Evolutionary conservation across 2,888 invertebrate genomes (phyloP), one percentile per base, ranked within the genome.

Genomic region (Pardosa pseudoannulata): DNA sequence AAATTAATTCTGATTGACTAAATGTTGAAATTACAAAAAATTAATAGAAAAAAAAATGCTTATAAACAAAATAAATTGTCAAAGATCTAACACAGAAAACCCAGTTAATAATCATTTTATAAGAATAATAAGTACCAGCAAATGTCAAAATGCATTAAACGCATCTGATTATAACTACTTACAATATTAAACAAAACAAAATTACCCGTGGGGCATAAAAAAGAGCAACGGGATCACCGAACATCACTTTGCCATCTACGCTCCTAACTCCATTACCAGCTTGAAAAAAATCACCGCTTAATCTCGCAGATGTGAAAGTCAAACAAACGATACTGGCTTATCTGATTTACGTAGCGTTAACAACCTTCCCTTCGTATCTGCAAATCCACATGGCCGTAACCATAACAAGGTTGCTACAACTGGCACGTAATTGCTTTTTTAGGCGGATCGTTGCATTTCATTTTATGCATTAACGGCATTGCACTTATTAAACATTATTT

Each of bases 201-300:
- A 39, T 72, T 74, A 86, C 85, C 85, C 68, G 72, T 19, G 73
- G 79, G n/a, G 28, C 29, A 19, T 65, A 64, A 70, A 70, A 86
- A 31, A 86, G 74, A 46, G 62, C 68, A n/a, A 74, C 62, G n/a
- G 72, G 85, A 65, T 86, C 85, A 16, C 68, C 79, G 56, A 79
- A 86, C 85, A 86, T 86, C 32, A 74, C 70, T 62, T 46, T 2
- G 19, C 56, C 56, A 23, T 56, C 23, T 23, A 23, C 11, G 23
- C 19, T 23, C 11, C 23, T 23, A 19, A 5, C 56, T 56, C 3
- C 3, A 23, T 56, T 1, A 2, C 19, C 16, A 56, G 23, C 19
- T 23, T n/a, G n/a, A 16, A 23, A 56, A 19, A 56, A 56, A 11
- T 23, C 23, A 46, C 16, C 5, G n/a, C 11, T 56, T 23, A 56